These are phyloP conservation scores for Cheilosia urbana DNA, from an alignment of 2,888 invertebrate genomes.

Conservation along the genomic window DNA sequence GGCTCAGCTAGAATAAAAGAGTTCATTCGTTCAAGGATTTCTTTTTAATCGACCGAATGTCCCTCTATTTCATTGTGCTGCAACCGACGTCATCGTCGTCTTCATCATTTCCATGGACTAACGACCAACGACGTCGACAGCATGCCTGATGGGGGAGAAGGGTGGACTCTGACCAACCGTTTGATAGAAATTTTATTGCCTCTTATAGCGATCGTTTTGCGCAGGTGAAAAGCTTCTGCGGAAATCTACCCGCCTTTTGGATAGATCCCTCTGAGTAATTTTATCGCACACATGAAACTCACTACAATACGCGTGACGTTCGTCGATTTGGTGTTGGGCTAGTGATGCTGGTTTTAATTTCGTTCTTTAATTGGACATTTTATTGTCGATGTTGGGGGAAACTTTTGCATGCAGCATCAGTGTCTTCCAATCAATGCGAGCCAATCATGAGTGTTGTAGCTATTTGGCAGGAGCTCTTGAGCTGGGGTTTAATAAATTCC, in stretches of 20 bases:
- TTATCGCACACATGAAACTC: constrained; percentile 69
- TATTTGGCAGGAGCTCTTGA: constrained; percentile 46
- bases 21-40: constrained; percentile 68
- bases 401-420: constrained; percentile 4
- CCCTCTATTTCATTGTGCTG: constrained; percentile 57
- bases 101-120: constrained; percentile 67
- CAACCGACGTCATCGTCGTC: constrained; percentile 27
- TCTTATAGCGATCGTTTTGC: constrained; percentile 57
- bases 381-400: constrained; percentile 41
- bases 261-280: constrained; percentile 54
- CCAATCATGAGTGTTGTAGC: constrained; percentile 38
- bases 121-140: constrained; percentile 34
- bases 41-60: constrained; percentile 57
- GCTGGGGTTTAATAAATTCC: constrained; percentile 49
- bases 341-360: constrained; percentile 55
- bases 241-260: constrained; percentile 55
- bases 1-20: constrained; percentile 16
- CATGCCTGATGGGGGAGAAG: neutral
- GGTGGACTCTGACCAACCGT: constrained; percentile 32
- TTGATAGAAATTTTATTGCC: constrained; percentile 73
- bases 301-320: constrained; percentile 65
- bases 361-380: constrained; percentile 64
- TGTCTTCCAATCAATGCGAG: constrained; percentile 56
- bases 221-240: constrained; percentile 73
- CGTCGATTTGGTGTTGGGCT: neutral